Conservation (phyloP, 2,888 invertebrate species). For the Spisula subtruncata region DNA sequence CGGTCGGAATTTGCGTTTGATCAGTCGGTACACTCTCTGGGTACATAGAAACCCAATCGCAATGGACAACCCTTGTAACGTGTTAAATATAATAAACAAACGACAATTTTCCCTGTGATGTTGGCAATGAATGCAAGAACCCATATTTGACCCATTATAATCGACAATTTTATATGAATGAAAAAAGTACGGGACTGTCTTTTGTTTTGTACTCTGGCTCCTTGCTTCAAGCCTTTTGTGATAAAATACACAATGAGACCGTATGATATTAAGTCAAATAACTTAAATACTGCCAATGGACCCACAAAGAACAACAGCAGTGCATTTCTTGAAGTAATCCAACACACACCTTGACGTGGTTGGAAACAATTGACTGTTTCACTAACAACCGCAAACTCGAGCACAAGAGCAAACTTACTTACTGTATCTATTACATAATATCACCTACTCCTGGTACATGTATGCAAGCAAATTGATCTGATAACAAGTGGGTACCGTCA, state of each 20-base stretch:
- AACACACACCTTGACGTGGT: constrained; percentile 88
- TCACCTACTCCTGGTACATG: too few species aligned
- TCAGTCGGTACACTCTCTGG: constrained; percentile 76
- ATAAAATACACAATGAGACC: constrained; percentile 90
- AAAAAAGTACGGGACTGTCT: constrained; percentile 67
- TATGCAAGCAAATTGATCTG: too few species aligned
- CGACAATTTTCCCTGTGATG: constrained; percentile 81
- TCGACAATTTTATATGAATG: constrained; percentile 82
- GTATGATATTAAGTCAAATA: constrained; percentile 89
- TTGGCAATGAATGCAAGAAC: constrained; percentile 88
- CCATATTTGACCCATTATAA: constrained; percentile 89
- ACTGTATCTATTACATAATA: too few species aligned
- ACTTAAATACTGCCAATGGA: constrained; percentile 89
- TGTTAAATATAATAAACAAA: constrained; percentile 88
- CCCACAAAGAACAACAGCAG: constrained; percentile 89
- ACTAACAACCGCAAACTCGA: constrained; percentile 87
- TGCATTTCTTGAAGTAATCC: constrained; percentile 89
- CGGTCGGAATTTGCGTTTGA: constrained; percentile 56
- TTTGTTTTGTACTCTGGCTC: constrained; percentile 57
- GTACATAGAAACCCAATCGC: constrained; percentile 83
- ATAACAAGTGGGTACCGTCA: too few species aligned
- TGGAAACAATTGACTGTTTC: constrained; percentile 15
- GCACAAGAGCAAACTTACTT: too few species aligned
- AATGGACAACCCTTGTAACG: constrained; percentile 90
- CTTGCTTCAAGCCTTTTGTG: constrained; percentile 56